These are phyloP conservation scores for Riparia riparia DNA, from an alignment of 2,113 vertebrate species.

Conservation along the genomic window DNA sequence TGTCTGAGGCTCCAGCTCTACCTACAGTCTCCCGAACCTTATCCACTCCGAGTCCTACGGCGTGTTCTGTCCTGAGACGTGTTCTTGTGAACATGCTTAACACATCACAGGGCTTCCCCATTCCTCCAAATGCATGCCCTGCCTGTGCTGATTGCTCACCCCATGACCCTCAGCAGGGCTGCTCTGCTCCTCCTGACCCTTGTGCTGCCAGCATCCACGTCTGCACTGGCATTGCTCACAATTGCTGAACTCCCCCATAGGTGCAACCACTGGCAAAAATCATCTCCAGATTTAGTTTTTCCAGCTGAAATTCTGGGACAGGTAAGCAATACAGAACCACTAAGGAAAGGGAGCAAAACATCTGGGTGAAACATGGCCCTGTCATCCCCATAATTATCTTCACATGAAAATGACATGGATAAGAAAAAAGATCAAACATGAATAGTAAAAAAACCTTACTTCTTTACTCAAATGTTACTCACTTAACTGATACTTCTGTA, in stretches of 20 bases:
- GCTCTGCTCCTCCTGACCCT: neutral
- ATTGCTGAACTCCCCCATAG: neutral
- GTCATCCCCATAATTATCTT: accelerated
- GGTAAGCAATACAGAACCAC: neutral
- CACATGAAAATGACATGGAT: neutral
- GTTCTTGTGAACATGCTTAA: neutral
- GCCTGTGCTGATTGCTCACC: neutral
- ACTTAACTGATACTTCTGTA: neutral
- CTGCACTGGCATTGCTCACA: accelerated
- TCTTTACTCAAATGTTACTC: neutral
- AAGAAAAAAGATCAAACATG: neutral
- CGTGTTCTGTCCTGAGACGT: neutral
- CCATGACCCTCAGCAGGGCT: neutral
- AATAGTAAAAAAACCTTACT: too few species aligned
- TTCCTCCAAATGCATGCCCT: neutral
- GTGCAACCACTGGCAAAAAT: neutral
- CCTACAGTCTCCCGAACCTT: neutral
- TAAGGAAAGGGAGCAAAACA: neutral
- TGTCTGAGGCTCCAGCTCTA: neutral
- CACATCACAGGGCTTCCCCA: neutral
- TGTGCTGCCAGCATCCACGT: neutral
- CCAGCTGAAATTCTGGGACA: neutral
- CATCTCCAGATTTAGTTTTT: neutral
- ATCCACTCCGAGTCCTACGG: accelerated
- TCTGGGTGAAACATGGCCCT: neutral